Base-by-base conservation (phyloP, 23 tunicate species). In the Ciona savignyi region DNA sequence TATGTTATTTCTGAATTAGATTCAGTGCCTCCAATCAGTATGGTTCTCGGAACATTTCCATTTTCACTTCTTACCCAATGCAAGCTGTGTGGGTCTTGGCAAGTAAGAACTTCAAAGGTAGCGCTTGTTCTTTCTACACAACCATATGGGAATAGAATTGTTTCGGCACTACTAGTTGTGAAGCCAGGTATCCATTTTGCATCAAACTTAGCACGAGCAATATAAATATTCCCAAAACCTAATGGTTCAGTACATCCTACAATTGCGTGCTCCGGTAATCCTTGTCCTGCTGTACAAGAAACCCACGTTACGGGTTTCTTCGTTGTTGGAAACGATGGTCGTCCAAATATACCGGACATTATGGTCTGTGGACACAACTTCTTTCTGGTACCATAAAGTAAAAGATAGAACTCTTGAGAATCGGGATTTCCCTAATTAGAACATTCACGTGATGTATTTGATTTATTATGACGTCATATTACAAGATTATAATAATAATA, bases 21-120 rank as follows among this genome's bases (percentile, higher is more conserved):
- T 26, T 80, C 85, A 25, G 28, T 66, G 3, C 93, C 93, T 26
- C 85, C 93, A 28, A 67, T 51, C 9, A 86, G 85, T n/a, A 85
- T 77, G 63, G 48, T 29, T 25, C 28, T 60, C 4, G 85, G 93
- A 21, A 69, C 32, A 4, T 33, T 61, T 15, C 69, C 76, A 31
- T 33, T 34, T 29, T 22, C 15, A 62, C 34, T 15, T 25, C 25
- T 33, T 3, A 32, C 2, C 84, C 84, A 80, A 25, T 33, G 27
- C 2, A 80, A 30, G 32, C 21, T 19, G 21, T 71, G 22, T 61
- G 84, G 61, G 32, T 65, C 23, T 3, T 80, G 62, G 1, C 69
- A 24, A 2, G 62, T 63, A 32, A 80, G n/a, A 20, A 80, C 84
- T 62, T 60, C 4, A 30, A 35, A 70, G 1, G n/a, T 25, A 1